Evolutionary conservation across 2,888 invertebrate genomes (phyloP), one percentile per base, ranked within the genome.

Genomic region (Marronus borbonicus): DNA sequence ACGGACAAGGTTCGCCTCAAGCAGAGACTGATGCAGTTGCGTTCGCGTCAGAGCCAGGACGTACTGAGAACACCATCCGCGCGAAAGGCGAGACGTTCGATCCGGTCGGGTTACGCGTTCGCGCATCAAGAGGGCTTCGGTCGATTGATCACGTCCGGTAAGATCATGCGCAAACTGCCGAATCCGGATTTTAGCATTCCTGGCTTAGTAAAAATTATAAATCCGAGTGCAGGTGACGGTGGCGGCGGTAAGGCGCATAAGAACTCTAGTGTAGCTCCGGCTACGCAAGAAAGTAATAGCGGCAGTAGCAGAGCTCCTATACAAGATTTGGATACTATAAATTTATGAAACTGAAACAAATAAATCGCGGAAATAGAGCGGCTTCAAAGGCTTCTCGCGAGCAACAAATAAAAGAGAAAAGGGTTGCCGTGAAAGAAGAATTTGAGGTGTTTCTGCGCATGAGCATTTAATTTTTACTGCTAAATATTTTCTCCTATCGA

Each of bases 91-190:
- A 92, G 98, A 52, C 93, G 97, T 84, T 98, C 97, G 44, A 92
- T 98, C 81, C 94, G 98, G 78, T 98, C 98, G 12, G 98, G 99
- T 77, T 98, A 99, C 90, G 99, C 99, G 10, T 99, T 99, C 90
- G 97, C 99, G 78, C 99, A 99, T 90, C 97, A 98, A 86, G 97
- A 97, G 91, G 98, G 98, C 84, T 98, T 98, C 89, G 98, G 98
- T 68, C 93, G 97, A 24, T 94, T 99, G 84, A 99, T 99, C 88
- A 99, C 98, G 12, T 97, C 97, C 69, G 98, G 98, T 79, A 97
- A 97, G 90, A 97, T 98, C 86, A 98, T 98, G 97, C 92, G 94
- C 82, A 94, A 95, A 87, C 90, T 95, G 88, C 95, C 95, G 76
- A 95, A 95, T 88, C 89, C 91, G 66, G 95, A 95, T 87, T 94